Evolutionary conservation across 2,113 vertebrate genomes (phyloP).

Genomic region (Tamias sibiricus): DNA sequence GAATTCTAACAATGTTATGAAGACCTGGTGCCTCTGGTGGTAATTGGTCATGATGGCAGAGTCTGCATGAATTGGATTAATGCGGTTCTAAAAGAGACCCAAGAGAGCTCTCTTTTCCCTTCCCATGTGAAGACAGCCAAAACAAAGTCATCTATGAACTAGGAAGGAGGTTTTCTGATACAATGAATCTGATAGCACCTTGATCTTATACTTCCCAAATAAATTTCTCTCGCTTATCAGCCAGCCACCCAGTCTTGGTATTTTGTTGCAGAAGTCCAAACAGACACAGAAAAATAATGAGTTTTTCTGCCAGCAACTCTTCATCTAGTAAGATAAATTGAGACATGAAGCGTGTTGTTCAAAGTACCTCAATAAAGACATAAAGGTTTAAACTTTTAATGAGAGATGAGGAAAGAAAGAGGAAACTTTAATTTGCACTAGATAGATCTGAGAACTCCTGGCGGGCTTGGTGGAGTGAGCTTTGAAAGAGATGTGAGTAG

Average conservation of each 20-base stretch:
- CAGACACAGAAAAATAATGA: neutral
- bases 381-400: neutral
- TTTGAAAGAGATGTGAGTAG: neutral
- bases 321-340: neutral
- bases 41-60: neutral
- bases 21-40: accelerated
- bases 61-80: too few species aligned
- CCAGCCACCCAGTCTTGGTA: neutral
- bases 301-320: neutral
- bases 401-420: neutral
- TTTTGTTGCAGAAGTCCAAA: neutral
- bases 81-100: neutral
- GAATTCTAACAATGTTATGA: too few species aligned
- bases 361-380: neutral
- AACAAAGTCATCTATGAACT: neutral
- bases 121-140: neutral
- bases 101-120: neutral
- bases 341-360: neutral
- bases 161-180: neutral
- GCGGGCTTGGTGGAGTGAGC: neutral
- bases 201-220: neutral
- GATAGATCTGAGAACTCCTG: neutral
- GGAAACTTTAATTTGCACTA: neutral
- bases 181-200: neutral
- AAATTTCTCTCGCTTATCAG: neutral